Conservation (phyloP, 1,140 invertebrate species). For the Armadillidium nasatum region DNA sequence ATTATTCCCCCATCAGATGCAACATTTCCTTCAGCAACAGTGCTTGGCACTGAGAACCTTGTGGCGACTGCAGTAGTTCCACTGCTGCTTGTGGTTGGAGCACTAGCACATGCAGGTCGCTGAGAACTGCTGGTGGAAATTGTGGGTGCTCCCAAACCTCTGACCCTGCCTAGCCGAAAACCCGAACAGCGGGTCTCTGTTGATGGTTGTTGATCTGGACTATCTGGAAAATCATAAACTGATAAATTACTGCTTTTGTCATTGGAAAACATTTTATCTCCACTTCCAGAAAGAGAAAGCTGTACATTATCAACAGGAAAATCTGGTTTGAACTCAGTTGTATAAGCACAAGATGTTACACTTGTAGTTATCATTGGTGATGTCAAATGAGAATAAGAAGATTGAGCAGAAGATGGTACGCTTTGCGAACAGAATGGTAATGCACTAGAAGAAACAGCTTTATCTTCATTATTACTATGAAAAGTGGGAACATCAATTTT, state of each 20-base stretch:
- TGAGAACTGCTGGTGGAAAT: conserved; percentile 24
- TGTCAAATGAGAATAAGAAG: not conserved
- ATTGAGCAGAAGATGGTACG: not conserved
- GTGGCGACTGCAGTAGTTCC: conserved; percentile 46
- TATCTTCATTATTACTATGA: conserved; percentile 1
- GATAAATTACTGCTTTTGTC: conserved; percentile 34
- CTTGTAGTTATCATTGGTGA: conserved; percentile 7
- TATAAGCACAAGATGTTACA: not conserved
- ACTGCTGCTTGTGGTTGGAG: conserved; percentile 60
- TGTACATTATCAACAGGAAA: not conserved
- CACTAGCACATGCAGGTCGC: conserved; percentile 40
- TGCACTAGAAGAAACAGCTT: not conserved
- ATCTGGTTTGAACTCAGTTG: not conserved
- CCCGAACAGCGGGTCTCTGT: conserved; percentile 30
- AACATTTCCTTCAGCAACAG: conserved; percentile 14
- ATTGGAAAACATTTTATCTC: conserved; percentile 16
- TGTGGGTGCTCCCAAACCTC: conserved; percentile 35
- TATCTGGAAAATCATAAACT: conserved; percentile 39
- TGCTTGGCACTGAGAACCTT: conserved; percentile 31
- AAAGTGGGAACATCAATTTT: not conserved
- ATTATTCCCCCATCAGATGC: not conserved
- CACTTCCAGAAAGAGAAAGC: not conserved
- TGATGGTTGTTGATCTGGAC: conserved; percentile 32
- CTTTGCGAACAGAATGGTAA: conserved; percentile 5
- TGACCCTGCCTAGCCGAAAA: conserved; percentile 45